These are phyloP conservation scores for Bufo gargarizans DNA, from an alignment of 2,113 vertebrate genomes.

Conservation along the genomic window DNA sequence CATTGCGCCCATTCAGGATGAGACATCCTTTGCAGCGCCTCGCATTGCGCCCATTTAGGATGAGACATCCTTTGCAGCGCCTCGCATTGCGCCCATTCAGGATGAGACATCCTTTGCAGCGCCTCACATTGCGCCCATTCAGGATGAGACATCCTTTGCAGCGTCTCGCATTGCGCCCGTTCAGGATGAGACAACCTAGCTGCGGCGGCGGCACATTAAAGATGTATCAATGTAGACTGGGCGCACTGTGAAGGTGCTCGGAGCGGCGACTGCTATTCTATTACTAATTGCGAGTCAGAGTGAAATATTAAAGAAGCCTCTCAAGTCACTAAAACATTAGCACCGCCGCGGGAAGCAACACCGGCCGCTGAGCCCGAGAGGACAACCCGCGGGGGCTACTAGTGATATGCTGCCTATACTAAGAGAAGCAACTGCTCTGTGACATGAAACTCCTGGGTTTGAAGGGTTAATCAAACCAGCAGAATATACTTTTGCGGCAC, in stretches of 20 bases:
- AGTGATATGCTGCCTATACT: too few species aligned
- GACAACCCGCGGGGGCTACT: too few species aligned
- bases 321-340: constrained; percentile 37
- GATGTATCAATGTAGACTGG: neutral
- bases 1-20: neutral
- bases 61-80: neutral
- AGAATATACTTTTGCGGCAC: too few species aligned
- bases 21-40: neutral
- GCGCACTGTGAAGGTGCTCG: neutral
- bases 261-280: constrained; percentile 22
- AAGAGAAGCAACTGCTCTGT: too few species aligned
- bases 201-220: constrained; percentile 10
- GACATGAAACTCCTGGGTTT: too few species aligned
- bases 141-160: neutral
- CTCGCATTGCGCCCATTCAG: neutral
- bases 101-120: neutral
- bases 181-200: neutral
- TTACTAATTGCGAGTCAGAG: constrained; percentile 22
- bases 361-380: neutral
- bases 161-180: neutral
- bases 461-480: too few species aligned
- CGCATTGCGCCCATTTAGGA: neutral
- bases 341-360: neutral
- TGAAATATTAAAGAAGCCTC: constrained; percentile 48
- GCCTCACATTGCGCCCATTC: too few species aligned